These are phyloP conservation scores for Macquaria australasica DNA, from an alignment of 2,113 vertebrate genomes.

Conservation along the genomic window DNA sequence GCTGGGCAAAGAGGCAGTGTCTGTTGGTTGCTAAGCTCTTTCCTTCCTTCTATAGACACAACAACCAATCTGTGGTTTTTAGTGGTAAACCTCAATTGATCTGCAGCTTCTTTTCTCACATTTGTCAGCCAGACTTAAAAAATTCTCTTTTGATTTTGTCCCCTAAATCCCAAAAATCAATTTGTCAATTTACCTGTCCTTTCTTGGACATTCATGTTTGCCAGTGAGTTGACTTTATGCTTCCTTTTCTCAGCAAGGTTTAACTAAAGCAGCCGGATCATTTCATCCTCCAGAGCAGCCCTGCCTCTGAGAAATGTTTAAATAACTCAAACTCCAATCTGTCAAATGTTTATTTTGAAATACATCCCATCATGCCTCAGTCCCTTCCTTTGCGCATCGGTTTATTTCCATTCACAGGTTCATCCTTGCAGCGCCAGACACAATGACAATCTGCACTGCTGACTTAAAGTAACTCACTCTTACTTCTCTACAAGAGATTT, in stretches of 20 bases:
- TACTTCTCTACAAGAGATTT: conserved; percentile 26
- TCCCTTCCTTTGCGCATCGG: not conserved
- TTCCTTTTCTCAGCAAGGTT: conserved; percentile 9
- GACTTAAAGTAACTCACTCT: conserved; percentile 36
- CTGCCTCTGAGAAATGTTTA: conserved; percentile 29
- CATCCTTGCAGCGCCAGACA: conserved; percentile 16
- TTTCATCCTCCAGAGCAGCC: conserved; percentile 8
- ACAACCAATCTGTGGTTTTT: not conserved
- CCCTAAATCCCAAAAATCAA: not conserved
- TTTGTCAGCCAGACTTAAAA: not conserved
- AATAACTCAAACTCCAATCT: conserved; percentile 47
- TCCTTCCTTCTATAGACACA: not conserved
- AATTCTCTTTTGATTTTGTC: not conserved
- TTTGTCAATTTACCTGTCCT: not conserved
- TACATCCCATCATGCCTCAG: conserved; percentile 18
- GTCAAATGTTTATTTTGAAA: conserved; percentile 52
- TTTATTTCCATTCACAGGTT: conserved; percentile 19
- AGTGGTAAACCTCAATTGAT: conserved; percentile 43
- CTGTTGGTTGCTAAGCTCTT: not conserved
- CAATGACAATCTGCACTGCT: conserved; percentile 30
- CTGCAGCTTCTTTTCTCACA: conserved; percentile 19
- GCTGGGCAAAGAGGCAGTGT: not conserved
- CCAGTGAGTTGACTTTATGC: not conserved
- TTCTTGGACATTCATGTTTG: not conserved
- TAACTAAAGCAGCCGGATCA: conserved; percentile 18